Conservation (phyloP, 2,888 invertebrate genomes). For the Watsonalla cultraria region DNA sequence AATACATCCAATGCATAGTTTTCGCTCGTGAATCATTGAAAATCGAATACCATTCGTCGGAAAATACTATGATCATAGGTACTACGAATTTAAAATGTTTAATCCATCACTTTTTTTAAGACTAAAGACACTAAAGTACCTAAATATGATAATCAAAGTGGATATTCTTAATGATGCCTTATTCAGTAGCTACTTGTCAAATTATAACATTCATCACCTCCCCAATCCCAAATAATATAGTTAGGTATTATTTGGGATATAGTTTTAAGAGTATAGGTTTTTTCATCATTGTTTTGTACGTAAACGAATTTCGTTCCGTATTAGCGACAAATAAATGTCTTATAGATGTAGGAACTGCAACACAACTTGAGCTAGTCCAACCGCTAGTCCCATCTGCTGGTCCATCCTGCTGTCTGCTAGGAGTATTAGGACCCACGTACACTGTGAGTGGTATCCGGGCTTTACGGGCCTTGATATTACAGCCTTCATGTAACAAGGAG, state of each 20-base stretch:
- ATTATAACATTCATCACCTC: too few relatives aligned
- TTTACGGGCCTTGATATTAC: constrained; percentile 88
- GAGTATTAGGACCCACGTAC: constrained; percentile 64
- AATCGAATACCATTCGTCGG: constrained; percentile 89
- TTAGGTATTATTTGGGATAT: too few relatives aligned
- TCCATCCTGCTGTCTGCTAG: constrained; percentile 61
- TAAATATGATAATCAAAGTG: too few relatives aligned
- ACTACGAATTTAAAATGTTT: constrained; percentile 15
- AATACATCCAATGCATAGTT: constrained; percentile 85
- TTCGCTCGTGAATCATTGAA: constrained; percentile 88
- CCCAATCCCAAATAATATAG: too few relatives aligned
- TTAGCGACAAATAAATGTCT: not conserved
- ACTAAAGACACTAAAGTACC: too few relatives aligned
- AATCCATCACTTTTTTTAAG: too few relatives aligned
- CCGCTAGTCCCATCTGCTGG: constrained; percentile 70
- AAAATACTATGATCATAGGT: constrained; percentile 92
- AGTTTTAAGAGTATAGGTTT: too few relatives aligned
- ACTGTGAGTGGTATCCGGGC: constrained; percentile 84
- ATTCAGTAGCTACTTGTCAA: too few relatives aligned
- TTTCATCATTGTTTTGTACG: too few relatives aligned
- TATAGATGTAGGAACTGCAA: constrained; percentile 89
- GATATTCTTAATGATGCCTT: too few relatives aligned
- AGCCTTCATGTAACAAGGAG: constrained; percentile 84
- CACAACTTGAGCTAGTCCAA: constrained; percentile 85
- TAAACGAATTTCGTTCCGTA: too few relatives aligned